A percentile compares a stretch with the other conserved stretches of the same genome.
Evolutionary conservation across 2,113 vertebrate genomes (phyloP).

Genomic region (Antennarius striatus): DNA sequence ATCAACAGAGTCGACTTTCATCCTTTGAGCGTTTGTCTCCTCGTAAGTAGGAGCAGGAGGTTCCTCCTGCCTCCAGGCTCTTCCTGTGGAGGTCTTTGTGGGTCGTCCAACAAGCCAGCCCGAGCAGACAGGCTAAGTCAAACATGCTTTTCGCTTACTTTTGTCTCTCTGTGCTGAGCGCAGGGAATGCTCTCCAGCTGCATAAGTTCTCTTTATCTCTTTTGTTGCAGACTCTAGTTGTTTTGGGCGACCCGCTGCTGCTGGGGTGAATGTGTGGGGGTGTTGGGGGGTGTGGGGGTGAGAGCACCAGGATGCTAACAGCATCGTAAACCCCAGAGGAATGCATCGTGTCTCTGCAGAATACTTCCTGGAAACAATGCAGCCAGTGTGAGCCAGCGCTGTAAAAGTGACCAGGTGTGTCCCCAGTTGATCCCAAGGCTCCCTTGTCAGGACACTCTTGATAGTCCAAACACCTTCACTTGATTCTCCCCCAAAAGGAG

Average conservation of each 20-base stretch:
- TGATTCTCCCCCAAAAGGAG: conserved; percentile 26
- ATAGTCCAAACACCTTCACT: conserved; percentile 30
- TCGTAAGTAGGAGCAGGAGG: conserved; percentile 56
- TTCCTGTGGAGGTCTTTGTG: conserved; percentile 69
- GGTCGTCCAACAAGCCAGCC: conserved; percentile 63
- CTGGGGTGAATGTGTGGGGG: conserved; percentile 46
- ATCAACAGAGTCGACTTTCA: conserved; percentile 50
- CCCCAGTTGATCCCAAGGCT: conserved; percentile 46
- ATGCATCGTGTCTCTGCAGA: conserved; percentile 32
- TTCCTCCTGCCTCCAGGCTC: conserved; percentile 59
- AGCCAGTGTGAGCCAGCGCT: conserved; percentile 44
- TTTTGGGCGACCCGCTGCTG: conserved; percentile 49
- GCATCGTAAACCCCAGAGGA: conserved; percentile 60
- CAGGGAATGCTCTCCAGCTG: conserved; percentile 66
- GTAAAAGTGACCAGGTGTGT: conserved; percentile 64
- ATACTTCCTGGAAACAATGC: conserved; percentile 52
- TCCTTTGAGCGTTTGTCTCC: conserved; percentile 44
- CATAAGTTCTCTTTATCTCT: conserved; percentile 67
- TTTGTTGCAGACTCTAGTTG: conserved; percentile 56
- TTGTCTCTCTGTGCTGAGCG: conserved; percentile 62
- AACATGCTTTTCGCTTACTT: conserved; percentile 62
- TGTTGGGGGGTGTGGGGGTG: conserved; percentile 43
- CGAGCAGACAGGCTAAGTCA: conserved; percentile 62
- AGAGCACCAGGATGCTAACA: conserved; percentile 31
- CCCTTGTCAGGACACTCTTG: conserved; percentile 38